phyloP scores from a whole-genome alignment of 2,797 vertebrate species.

The Tokudaia muenninki region DNA sequence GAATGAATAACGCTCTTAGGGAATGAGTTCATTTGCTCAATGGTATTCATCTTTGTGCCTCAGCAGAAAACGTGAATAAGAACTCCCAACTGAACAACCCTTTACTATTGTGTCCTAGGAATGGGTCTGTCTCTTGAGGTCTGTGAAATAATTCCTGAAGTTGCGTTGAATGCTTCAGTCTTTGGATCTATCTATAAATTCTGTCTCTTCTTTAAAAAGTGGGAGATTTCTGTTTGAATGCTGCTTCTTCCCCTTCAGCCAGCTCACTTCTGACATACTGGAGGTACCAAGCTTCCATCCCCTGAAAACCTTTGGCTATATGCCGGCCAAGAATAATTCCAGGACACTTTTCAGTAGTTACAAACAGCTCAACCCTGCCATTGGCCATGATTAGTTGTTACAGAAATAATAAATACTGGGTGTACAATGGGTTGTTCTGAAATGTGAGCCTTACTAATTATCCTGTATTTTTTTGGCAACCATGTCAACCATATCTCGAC shows the following conservation, averaged over 20 bases:
- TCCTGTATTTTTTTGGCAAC: slow-evolving; percentile 21
- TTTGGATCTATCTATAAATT: slow-evolving; percentile 42
- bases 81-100: background rate
- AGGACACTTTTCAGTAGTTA: slow-evolving; percentile 57
- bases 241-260: slow-evolving; percentile 53
- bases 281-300: slow-evolving; percentile 12
- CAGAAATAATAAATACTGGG: slow-evolving; percentile 23
- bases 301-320: background rate
- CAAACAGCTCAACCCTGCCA: slow-evolving; percentile 31
- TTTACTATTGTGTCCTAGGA: background rate
- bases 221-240: slow-evolving; percentile 21
- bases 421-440: slow-evolving; percentile 55
- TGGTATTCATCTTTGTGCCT: background rate
- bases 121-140: background rate
- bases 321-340: slow-evolving; percentile 28
- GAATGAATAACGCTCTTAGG: background rate
- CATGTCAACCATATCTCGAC: background rate
- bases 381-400: background rate
- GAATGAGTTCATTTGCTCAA: background rate
- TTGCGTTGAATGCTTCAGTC: slow-evolving; percentile 31
- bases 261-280: slow-evolving; percentile 37
- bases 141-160: slow-evolving; percentile 52
- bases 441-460: slow-evolving; percentile 55
- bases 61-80: background rate
- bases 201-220: background rate